Evolutionary conservation across 2,797 vertebrate genomes (phyloP).

Genomic region (Lithobates pipiens): DNA sequence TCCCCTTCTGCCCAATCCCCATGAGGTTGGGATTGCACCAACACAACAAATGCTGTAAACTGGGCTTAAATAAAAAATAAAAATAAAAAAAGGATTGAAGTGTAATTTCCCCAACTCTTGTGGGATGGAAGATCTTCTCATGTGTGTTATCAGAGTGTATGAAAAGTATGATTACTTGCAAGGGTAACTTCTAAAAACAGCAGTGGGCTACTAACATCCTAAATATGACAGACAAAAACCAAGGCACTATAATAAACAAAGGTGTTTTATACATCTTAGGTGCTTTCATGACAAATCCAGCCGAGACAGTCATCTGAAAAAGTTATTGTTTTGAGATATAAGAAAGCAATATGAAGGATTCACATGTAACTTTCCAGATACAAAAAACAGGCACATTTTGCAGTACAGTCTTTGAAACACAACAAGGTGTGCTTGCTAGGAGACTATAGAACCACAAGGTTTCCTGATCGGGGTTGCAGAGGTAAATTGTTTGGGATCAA

Average conservation of each 20-base stretch:
- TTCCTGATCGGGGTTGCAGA: neutral
- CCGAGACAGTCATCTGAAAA: neutral
- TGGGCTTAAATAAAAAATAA: neutral
- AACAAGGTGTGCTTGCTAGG: neutral
- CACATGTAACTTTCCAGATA: neutral
- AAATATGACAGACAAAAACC: neutral
- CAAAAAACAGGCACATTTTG: neutral
- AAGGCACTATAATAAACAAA: neutral
- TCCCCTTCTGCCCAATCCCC: too few relatives aligned
- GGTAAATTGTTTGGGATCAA: neutral
- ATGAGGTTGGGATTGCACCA: neutral
- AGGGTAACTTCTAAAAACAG: too few relatives aligned
- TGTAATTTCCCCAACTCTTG: neutral
- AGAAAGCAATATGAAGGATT: neutral
- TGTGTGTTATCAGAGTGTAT: too few relatives aligned
- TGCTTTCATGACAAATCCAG: neutral
- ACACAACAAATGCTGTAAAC: neutral
- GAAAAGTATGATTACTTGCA: neutral
- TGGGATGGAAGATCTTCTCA: neutral
- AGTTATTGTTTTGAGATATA: neutral
- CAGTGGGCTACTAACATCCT: neutral
- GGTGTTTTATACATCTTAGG: conserved; percentile 1
- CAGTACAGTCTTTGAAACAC: conserved; percentile 1
- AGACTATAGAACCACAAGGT: neutral
- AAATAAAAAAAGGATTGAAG: too few relatives aligned